phyloP scores from a whole-genome alignment of 1,140 invertebrate species.

The Diuraphis noxia region DNA sequence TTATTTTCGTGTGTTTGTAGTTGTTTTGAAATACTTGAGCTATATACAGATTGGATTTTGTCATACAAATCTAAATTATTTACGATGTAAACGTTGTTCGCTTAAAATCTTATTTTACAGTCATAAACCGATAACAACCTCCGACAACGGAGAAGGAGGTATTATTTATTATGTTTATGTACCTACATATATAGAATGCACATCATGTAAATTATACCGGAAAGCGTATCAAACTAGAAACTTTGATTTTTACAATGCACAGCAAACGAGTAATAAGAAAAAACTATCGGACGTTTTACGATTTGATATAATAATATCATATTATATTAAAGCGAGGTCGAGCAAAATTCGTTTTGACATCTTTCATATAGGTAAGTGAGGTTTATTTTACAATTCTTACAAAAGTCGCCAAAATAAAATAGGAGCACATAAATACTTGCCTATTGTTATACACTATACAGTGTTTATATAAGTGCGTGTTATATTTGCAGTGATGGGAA shows the following conservation, averaged over 20 bases:
- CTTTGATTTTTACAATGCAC: constrained; percentile 17
- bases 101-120: constrained; percentile 10
- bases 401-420: background rate
- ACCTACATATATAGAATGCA: background rate
- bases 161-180: background rate
- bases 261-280: background rate
- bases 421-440: too few relatives aligned
- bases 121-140: background rate
- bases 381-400: background rate
- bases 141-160: background rate
- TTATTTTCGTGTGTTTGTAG: background rate
- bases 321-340: constrained; percentile 5
- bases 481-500: background rate
- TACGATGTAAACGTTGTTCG: background rate
- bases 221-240: background rate
- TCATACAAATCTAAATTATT: background rate
- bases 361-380: background rate
- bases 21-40: background rate
- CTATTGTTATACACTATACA: too few relatives aligned
- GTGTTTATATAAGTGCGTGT: too few relatives aligned
- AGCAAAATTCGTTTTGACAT: background rate
- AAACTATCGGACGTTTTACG: constrained; percentile 13
- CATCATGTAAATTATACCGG: background rate
- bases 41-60: background rate
- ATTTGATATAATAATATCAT: background rate